Conservation (phyloP, 2,113 vertebrate species). For the Nymphicus hollandicus region DNA sequence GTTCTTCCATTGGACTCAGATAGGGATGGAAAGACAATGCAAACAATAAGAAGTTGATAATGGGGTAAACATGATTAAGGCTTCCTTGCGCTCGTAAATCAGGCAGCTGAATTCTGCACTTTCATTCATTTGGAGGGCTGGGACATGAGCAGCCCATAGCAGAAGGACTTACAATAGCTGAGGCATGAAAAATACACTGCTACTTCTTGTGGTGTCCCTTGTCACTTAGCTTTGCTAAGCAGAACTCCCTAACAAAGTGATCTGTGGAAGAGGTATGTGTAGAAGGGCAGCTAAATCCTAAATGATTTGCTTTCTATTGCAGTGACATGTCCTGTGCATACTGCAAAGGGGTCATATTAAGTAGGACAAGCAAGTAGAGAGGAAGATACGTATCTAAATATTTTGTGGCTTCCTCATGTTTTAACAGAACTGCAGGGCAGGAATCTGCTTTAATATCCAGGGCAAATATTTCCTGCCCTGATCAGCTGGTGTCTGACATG, state of each 20-base stretch:
- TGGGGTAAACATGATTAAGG: neutral
- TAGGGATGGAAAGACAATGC: neutral
- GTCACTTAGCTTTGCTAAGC: neutral
- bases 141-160: neutral
- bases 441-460: neutral
- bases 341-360: neutral
- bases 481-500: neutral
- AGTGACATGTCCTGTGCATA: neutral
- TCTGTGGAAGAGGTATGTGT: neutral
- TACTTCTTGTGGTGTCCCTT: neutral
- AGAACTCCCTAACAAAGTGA: neutral
- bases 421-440: neutral
- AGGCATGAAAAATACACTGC: neutral
- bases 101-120: neutral
- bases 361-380: neutral
- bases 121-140: accelerated
- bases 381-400: neutral
- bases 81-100: neutral
- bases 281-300: neutral
- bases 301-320: neutral
- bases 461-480: neutral
- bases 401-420: neutral
- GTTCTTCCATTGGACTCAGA: neutral
- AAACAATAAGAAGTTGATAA: neutral
- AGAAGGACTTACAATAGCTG: neutral